phyloP scores from a whole-genome alignment of 2,888 invertebrate species.

The Drosophila hawaiiensis region DNA sequence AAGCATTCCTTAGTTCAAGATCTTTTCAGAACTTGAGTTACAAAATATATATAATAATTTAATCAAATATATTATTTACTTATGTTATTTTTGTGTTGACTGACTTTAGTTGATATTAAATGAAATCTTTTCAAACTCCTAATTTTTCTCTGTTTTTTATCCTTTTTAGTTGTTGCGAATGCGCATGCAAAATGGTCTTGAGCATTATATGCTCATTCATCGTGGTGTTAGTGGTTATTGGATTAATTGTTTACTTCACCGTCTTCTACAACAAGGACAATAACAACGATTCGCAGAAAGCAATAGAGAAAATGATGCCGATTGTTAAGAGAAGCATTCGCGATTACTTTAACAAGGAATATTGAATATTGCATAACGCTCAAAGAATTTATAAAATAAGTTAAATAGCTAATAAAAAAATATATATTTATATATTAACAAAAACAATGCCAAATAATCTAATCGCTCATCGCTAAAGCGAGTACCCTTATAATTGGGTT shows the following conservation, averaged over 20 bases:
- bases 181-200: constrained; percentile 80
- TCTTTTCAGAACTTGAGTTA: neutral
- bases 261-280: constrained; percentile 78
- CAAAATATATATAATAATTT: neutral
- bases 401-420: constrained; percentile 28
- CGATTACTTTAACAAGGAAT: constrained; percentile 72
- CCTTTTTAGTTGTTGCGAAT: constrained; percentile 81
- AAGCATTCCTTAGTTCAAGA: neutral
- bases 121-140: neutral
- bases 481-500: constrained; percentile 29
- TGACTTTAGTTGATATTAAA: neutral
- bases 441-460: constrained; percentile 48
- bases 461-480: constrained; percentile 42
- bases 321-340: constrained; percentile 73
- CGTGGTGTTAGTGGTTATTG: constrained; percentile 76
- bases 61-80: neutral
- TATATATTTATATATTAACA: constrained; percentile 10
- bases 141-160: neutral
- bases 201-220: constrained; percentile 74
- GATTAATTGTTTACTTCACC: constrained; percentile 82
- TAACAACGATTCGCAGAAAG: constrained; percentile 43
- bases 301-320: constrained; percentile 57
- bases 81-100: neutral
- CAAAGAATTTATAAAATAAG: constrained; percentile 64
- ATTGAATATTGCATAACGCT: constrained; percentile 29